phyloP scores from a whole-genome alignment of 2,888 invertebrate species.

The Cetonia aurata region DNA sequence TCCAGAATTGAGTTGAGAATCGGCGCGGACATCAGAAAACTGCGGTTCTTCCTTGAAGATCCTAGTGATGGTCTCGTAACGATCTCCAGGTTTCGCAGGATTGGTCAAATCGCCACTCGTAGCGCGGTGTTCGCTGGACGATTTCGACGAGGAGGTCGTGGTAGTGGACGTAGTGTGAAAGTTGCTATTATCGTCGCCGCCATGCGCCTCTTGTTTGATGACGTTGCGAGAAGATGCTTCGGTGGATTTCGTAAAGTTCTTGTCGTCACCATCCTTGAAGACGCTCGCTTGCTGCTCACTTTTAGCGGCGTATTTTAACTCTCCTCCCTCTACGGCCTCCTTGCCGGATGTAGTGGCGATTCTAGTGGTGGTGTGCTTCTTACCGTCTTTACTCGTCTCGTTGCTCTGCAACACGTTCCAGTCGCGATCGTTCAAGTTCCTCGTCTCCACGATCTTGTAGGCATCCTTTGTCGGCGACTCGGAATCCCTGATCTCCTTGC shows the following conservation, averaged over 20 bases:
- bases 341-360: conserved; percentile 76
- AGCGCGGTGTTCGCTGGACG: conserved; percentile 57
- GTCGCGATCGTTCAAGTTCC: conserved; percentile 70
- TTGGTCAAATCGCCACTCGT: conserved; percentile 46
- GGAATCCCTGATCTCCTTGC: conserved; percentile 83
- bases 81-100: no score
- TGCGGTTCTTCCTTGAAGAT: not conserved
- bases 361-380: conserved; percentile 72
- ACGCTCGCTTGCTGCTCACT: conserved; percentile 73
- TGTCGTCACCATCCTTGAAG: conserved; percentile 69
- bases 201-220: conserved; percentile 68
- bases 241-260: conserved; percentile 68
- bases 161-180: conserved; percentile 62
- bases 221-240: conserved; percentile 67
- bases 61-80: not conserved
- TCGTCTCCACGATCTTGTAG: conserved; percentile 45
- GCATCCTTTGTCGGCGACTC: conserved; percentile 78
- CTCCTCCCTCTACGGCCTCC: conserved; percentile 75
- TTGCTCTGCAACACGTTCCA: conserved; percentile 78
- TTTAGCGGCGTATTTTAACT: conserved; percentile 74
- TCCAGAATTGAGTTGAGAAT: not conserved
- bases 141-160: conserved; percentile 60
- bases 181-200: conserved; percentile 68
- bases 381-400: conserved; percentile 75
- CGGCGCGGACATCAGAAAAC: no score